phyloP scores from a whole-genome alignment of 1,140 invertebrate species.

The Musca vetustissima region DNA sequence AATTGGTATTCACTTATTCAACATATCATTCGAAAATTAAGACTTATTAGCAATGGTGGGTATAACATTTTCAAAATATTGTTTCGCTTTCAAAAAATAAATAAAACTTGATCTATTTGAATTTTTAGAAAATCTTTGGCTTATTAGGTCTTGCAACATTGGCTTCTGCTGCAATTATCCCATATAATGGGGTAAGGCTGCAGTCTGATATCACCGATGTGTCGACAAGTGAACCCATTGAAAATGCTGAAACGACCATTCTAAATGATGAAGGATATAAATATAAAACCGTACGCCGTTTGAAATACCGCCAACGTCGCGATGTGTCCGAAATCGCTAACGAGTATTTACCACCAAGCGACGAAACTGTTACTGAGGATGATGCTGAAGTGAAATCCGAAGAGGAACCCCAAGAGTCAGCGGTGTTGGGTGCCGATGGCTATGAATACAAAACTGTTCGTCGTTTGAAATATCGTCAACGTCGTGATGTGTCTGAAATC shows the following conservation, averaged over 20 bases:
- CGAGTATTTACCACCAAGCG: conserved; percentile 29
- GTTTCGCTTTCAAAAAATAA: no score
- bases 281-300: conserved; percentile 34
- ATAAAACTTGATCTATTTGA: no score
- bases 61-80: conserved; percentile 29
- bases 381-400: conserved; percentile 7
- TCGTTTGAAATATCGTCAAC: conserved; percentile 34
- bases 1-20: no score
- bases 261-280: conserved; percentile 22
- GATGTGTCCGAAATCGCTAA: conserved; percentile 36
- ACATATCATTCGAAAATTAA: no score
- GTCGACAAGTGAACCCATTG: conserved; percentile 28
- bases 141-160: not conserved
- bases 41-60: conserved; percentile 13
- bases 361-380: conserved; percentile 27
- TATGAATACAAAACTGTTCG: conserved; percentile 40
- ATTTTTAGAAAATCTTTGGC: conserved; percentile 1
- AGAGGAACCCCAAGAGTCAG: conserved; percentile 32
- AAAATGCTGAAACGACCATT: conserved; percentile 29
- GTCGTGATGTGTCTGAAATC: conserved; percentile 41
- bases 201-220: conserved; percentile 26
- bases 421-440: conserved; percentile 35
- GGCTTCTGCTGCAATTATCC: not conserved
- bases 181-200: not conserved
- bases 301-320: conserved; percentile 37